phyloP scores from a whole-genome alignment of 2,113 vertebrate species.

The Cryptotis parvus region DNA sequence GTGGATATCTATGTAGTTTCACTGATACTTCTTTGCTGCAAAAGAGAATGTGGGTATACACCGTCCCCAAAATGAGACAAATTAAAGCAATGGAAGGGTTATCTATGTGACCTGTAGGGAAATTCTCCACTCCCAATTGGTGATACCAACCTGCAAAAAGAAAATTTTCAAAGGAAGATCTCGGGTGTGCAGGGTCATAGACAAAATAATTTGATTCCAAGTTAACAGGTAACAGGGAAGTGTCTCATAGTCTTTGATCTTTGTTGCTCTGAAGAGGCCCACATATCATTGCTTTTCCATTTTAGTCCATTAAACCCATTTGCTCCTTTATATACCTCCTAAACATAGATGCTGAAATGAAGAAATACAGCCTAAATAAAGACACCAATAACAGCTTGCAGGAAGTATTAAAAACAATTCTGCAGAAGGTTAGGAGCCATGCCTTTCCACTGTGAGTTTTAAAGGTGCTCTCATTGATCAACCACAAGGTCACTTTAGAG shows the following conservation, averaged over 20 bases:
- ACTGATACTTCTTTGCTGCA: not conserved
- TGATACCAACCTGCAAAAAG: not conserved
- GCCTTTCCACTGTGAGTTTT: slow-evolving; percentile 55
- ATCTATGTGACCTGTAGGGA: not conserved
- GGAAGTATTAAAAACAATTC: slow-evolving; percentile 69
- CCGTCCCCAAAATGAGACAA: not conserved
- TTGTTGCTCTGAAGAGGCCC: slow-evolving; percentile 44
- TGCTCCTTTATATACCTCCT: slow-evolving; percentile 71
- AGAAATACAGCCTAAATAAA: slow-evolving; percentile 78
- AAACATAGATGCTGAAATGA: slow-evolving; percentile 71
- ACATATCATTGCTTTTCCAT: slow-evolving; percentile 62
- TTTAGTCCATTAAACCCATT: slow-evolving; percentile 69
- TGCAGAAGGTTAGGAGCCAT: slow-evolving; percentile 34
- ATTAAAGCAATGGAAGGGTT: not conserved
- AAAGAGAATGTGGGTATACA: not conserved
- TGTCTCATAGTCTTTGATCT: slow-evolving; percentile 55
- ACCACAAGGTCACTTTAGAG: slow-evolving; percentile 52
- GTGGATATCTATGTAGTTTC: not conserved
- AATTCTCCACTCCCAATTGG: not conserved
- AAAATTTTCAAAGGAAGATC: slow-evolving; percentile 46
- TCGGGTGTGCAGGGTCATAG: not conserved
- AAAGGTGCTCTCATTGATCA: slow-evolving; percentile 48
- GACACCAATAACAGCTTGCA: slow-evolving; percentile 61
- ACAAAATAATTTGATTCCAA: slow-evolving; percentile 52
- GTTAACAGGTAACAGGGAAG: slow-evolving; percentile 64